These are phyloP conservation scores for Peribatodes rhomboidaria DNA, from an alignment of 2,888 invertebrate genomes.

Conservation along the genomic window DNA sequence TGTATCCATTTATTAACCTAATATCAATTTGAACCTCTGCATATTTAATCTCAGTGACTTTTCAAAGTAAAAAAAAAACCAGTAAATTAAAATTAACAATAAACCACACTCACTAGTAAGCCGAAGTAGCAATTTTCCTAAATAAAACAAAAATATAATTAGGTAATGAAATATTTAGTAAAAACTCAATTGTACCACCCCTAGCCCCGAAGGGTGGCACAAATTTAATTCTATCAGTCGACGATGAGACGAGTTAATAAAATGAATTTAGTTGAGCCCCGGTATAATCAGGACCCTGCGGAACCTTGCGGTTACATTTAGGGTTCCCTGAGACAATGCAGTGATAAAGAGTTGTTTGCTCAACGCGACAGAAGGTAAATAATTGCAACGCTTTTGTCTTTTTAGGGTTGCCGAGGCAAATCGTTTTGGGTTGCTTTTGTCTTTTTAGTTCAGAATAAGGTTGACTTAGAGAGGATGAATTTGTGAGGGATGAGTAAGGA, in stretches of 20 bases:
- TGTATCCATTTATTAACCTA: too few relatives aligned
- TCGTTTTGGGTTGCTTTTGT: slow-evolving; percentile 57
- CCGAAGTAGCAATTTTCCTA: too few relatives aligned
- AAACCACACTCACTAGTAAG: too few relatives aligned
- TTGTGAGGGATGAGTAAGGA: too few relatives aligned
- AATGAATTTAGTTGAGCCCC: slow-evolving; percentile 79
- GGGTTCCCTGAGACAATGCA: slow-evolving; percentile 74
- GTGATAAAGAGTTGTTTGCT: slow-evolving; percentile 77
- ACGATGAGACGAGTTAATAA: slow-evolving; percentile 86
- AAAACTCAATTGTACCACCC: slow-evolving; percentile 59
- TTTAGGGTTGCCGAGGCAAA: slow-evolving; percentile 60
- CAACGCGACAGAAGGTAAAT: slow-evolving; percentile 76
- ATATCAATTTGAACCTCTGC: too few relatives aligned
- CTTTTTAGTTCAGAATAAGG: slow-evolving; percentile 42
- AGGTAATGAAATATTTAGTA: too few relatives aligned
- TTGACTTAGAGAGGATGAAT: too few relatives aligned
- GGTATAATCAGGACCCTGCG: slow-evolving; percentile 65
- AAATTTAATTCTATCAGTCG: slow-evolving; percentile 84
- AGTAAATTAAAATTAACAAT: too few relatives aligned
- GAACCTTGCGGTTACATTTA: slow-evolving; percentile 61
- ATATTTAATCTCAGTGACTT: too few relatives aligned
- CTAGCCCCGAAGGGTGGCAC: slow-evolving; percentile 69
- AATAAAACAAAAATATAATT: not conserved
- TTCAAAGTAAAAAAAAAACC: too few relatives aligned
- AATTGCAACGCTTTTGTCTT: slow-evolving; percentile 70